Conservation (phyloP, 2,888 invertebrate species). For the Brachyopa scutellaris region DNA sequence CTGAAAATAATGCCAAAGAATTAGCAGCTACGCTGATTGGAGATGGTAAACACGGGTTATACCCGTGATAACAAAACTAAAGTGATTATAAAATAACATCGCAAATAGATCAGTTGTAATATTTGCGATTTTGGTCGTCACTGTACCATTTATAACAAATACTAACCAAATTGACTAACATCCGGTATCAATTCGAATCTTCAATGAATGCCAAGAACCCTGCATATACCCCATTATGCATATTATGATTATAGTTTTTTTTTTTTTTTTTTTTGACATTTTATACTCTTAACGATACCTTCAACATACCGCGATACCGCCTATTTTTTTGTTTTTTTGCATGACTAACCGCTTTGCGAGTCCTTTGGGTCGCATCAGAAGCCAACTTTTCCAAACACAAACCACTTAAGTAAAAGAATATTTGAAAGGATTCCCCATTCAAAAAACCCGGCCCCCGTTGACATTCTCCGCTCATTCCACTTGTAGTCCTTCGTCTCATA, state of each 20-base stretch:
- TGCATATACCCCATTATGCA: neutral
- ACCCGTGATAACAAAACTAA: too few relatives aligned
- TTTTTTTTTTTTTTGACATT: conserved; percentile 4
- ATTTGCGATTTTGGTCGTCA: too few relatives aligned
- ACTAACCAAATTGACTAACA: too few relatives aligned
- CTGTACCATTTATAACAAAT: too few relatives aligned
- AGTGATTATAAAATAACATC: too few relatives aligned
- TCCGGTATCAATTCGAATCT: conserved; percentile 10
- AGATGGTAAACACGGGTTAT: too few relatives aligned
- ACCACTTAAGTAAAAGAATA: conserved; percentile 57
- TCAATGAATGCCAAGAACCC: conserved; percentile 26
- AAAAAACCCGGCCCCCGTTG: conserved; percentile 8
- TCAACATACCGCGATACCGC: conserved; percentile 21
- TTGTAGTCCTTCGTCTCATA: neutral
- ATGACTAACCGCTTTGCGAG: conserved; percentile 60
- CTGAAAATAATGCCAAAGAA: too few relatives aligned
- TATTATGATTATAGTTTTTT: too few relatives aligned
- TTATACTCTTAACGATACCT: neutral
- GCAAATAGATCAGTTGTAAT: too few relatives aligned
- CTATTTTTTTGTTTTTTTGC: conserved; percentile 51
- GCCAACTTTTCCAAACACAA: conserved; percentile 37
- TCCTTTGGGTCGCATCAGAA: conserved; percentile 49
- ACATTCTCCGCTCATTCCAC: neutral
- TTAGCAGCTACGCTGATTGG: too few relatives aligned
- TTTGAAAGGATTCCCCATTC: conserved; percentile 35